Evolutionary conservation across 2,113 vertebrate species (phyloP), one percentile per base, ranked within the genome.

Genomic region (Falco punctatus): DNA sequence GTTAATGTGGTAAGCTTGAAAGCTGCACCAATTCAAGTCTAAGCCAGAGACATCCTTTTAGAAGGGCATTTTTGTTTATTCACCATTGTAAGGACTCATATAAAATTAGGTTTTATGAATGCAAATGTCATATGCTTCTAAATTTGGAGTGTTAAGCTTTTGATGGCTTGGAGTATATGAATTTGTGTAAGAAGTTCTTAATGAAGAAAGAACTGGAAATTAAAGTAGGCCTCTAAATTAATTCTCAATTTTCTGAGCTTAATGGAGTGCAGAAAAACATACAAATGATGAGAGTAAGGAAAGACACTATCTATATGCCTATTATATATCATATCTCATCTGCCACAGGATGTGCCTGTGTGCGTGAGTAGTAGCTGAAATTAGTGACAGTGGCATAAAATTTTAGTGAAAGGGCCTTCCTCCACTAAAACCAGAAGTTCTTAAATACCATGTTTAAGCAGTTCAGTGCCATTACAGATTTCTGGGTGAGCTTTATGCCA

Each of bases 51-150:
- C 81, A 82, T 58, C 58, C 26, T 92, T 89, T 88, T 77, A 94
- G 86, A 96, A 94, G 92, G 91, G 78, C 91, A 94, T 92, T 94
- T 92, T 94, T 94, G 86, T 97, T 97, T 97, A 87, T 94, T 94
- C 73, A 51, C 87, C 32, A 26, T 96, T 85, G 74, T 85, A 87
- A 94, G 92, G 81, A 80, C 84, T 94, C 51, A 23, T 87, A 79
- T 87, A 89, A 96, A 96, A 95, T 92, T 66, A 92, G 86, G 70
- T 81, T 96, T 96, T 95, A 87, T 85, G 81, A 91, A 95, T 95
- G 91, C 91, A 97, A 95, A 97, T 97, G 77, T 92, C 95, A 92
- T 78, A 73, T 77, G 64, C 42, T 80, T 96, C 96, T 95, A 96
- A 97, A 96, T 87, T 87, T 82, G 84, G 86, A 95, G 52, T 3